Evolutionary conservation across 2,797 vertebrate species (phyloP).

Genomic region (Gadopsis bispinosus): DNA sequence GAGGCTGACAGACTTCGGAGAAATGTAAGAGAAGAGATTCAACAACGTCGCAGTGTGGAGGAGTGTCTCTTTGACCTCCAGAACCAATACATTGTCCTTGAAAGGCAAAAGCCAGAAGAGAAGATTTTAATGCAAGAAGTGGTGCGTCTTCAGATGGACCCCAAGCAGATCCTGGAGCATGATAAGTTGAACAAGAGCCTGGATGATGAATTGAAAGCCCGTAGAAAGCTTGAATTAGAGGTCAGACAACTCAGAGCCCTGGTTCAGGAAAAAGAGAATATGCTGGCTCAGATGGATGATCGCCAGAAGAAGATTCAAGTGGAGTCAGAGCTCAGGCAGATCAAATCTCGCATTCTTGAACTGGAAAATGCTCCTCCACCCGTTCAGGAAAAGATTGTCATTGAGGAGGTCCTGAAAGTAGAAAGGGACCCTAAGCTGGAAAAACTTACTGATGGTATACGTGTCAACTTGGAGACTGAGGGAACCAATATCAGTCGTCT

Average conservation of each 20-base stretch:
- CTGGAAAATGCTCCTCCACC: slow-evolving; percentile 86
- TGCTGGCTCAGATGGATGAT: slow-evolving; percentile 88
- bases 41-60: slow-evolving; percentile 88
- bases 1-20: slow-evolving; percentile 90
- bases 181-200: slow-evolving; percentile 86
- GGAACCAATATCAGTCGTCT: slow-evolving; percentile 80
- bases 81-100: slow-evolving; percentile 89
- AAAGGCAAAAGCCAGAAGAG: slow-evolving; percentile 92
- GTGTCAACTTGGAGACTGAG: slow-evolving; percentile 86
- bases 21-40: slow-evolving; percentile 87
- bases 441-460: slow-evolving; percentile 82
- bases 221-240: slow-evolving; percentile 90
- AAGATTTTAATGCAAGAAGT: slow-evolving; percentile 90
- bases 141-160: slow-evolving; percentile 91
- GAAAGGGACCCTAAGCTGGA: slow-evolving; percentile 93
- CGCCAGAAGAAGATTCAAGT: slow-evolving; percentile 89
- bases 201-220: slow-evolving; percentile 88
- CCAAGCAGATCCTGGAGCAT: slow-evolving; percentile 88
- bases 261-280: slow-evolving; percentile 87
- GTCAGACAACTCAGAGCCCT: slow-evolving; percentile 86
- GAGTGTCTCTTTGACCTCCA: slow-evolving; percentile 90
- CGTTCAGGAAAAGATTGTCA: slow-evolving; percentile 92
- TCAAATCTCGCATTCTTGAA: slow-evolving; percentile 89
- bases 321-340: slow-evolving; percentile 91
- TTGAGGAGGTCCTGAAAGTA: slow-evolving; percentile 94